Percentiles rank a stretch among this genome's conserved stretches.
These are phyloP conservation scores for Coleophora flavipennella DNA, from an alignment of 2,888 invertebrate genomes.

Conservation along the genomic window DNA sequence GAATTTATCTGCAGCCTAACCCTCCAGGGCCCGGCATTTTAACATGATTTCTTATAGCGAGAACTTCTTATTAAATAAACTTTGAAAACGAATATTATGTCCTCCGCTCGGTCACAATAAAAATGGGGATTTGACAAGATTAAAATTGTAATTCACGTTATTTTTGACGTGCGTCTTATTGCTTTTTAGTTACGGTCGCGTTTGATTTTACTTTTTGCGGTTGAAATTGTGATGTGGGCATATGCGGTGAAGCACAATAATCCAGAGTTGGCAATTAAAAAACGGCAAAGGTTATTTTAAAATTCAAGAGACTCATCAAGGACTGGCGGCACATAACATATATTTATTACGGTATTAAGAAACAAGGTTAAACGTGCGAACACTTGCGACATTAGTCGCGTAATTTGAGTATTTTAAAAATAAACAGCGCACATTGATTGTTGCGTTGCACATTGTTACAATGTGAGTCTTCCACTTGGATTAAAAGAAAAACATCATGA, in stretches of 20 bases:
- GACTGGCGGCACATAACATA: too few relatives aligned
- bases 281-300: too few relatives aligned
- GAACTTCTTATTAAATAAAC: conserved; percentile 63
- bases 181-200: conserved; percentile 56
- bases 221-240: conserved; percentile 21
- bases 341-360: too few relatives aligned
- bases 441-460: conserved; percentile 21
- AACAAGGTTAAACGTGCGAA: conserved; percentile 5
- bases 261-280: conserved; percentile 31
- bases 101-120: conserved; percentile 56
- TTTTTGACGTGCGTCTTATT: conserved; percentile 66
- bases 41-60: conserved; percentile 63
- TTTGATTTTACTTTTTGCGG: conserved; percentile 32
- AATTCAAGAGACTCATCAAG: conserved; percentile 18
- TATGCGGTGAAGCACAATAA: conserved; percentile 26
- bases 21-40: conserved; percentile 32
- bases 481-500: conserved; percentile 38
- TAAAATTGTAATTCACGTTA: conserved; percentile 71
- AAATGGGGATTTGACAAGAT: conserved; percentile 70
- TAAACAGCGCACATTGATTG: conserved; percentile 17
- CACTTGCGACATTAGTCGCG: conserved; percentile 13
- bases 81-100: conserved; percentile 64
- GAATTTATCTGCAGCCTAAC: conserved; percentile 53
- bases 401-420: conserved; percentile 16
- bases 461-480: too few relatives aligned